Evolutionary conservation across 2,888 invertebrate genomes (phyloP).

Genomic region (Mechanitis mazaeus): DNA sequence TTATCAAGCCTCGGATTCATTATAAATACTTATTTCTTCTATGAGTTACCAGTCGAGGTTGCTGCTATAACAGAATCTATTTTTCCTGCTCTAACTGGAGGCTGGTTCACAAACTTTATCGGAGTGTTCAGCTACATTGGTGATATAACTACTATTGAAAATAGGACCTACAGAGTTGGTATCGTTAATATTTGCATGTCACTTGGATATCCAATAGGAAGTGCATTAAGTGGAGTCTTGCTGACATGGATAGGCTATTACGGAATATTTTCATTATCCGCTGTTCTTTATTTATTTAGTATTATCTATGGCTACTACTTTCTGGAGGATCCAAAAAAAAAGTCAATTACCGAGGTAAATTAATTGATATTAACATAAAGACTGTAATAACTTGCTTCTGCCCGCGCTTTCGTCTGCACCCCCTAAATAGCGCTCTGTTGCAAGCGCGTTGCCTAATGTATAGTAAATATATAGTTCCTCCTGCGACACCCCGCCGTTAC

Average conservation of each 20-base stretch:
- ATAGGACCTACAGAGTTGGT: slow-evolving; percentile 88
- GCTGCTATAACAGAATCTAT: slow-evolving; percentile 86
- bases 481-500: no score
- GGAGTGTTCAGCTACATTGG: slow-evolving; percentile 92
- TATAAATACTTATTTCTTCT: slow-evolving; percentile 85
- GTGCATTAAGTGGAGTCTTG: slow-evolving; percentile 89
- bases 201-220: slow-evolving; percentile 90
- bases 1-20: slow-evolving; percentile 85
- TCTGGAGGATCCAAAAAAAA: slow-evolving; percentile 79
- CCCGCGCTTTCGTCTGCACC: no score
- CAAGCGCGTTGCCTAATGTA: no score
- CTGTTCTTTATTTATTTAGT: slow-evolving; percentile 82
- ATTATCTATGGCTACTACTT: slow-evolving; percentile 83
- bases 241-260: slow-evolving; percentile 85
- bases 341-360: slow-evolving; percentile 42
- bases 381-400: no score
- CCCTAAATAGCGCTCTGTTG: no score
- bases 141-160: slow-evolving; percentile 88
- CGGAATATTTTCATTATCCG: slow-evolving; percentile 85
- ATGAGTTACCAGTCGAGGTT: slow-evolving; percentile 86
- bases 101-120: slow-evolving; percentile 92
- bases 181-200: slow-evolving; percentile 92
- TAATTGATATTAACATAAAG: no score
- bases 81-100: slow-evolving; percentile 88
- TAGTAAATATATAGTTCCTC: no score